Percentiles rank a stretch among this genome's conserved stretches.
phyloP scores from a whole-genome alignment of 2,888 invertebrate genomes.

The Scaeva pyrastri region DNA sequence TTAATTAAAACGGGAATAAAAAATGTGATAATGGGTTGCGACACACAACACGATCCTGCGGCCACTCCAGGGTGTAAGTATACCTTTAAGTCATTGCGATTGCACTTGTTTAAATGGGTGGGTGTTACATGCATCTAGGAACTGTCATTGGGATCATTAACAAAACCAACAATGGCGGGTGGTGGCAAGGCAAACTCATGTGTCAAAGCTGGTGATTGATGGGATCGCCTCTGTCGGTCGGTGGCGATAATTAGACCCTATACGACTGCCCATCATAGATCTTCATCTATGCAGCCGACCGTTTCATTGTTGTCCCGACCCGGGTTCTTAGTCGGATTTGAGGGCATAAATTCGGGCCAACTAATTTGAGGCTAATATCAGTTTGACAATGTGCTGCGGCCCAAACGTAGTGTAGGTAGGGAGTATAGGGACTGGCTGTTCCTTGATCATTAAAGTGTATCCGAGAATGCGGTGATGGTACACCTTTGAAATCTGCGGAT shows the following conservation, averaged over 20 bases:
- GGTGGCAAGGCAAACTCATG: slow-evolving; percentile 68
- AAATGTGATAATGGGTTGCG: slow-evolving; percentile 75
- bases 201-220: slow-evolving; percentile 65
- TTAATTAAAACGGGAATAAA: slow-evolving; percentile 73
- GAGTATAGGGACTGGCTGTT: neutral
- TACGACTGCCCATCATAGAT: slow-evolving; percentile 66
- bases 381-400: slow-evolving; percentile 69
- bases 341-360: slow-evolving; percentile 71
- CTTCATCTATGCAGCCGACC: slow-evolving; percentile 75
- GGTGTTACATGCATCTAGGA: slow-evolving; percentile 59
- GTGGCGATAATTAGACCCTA: slow-evolving; percentile 67
- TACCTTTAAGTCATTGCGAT: slow-evolving; percentile 48
- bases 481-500: slow-evolving; percentile 45
- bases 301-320: slow-evolving; percentile 58
- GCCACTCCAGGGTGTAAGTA: slow-evolving; percentile 79
- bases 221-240: slow-evolving; percentile 11
- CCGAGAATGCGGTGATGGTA: slow-evolving; percentile 36
- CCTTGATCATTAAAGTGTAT: slow-evolving; percentile 68
- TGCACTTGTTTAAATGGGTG: slow-evolving; percentile 71
- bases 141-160: slow-evolving; percentile 72
- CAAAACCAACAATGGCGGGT: slow-evolving; percentile 72
- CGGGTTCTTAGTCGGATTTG: slow-evolving; percentile 37
- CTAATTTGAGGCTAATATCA: slow-evolving; percentile 77
- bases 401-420: neutral
- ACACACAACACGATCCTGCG: slow-evolving; percentile 71